Percentiles rank a stretch among this genome's conserved stretches.
These are phyloP conservation scores for Falco biarmicus DNA, from an alignment of 2,797 vertebrate species.

Conservation along the genomic window DNA sequence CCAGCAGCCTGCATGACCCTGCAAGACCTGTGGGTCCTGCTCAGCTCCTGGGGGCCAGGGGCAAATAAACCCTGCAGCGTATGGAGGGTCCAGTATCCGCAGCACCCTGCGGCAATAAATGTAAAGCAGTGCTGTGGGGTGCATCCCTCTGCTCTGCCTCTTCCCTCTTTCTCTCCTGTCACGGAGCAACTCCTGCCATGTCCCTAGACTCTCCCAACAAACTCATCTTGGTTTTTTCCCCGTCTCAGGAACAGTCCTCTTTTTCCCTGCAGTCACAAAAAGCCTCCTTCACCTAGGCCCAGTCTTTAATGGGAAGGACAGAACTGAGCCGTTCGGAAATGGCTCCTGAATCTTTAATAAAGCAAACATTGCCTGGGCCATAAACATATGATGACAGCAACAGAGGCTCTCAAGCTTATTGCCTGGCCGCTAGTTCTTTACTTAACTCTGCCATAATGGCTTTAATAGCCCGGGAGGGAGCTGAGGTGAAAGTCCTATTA, in stretches of 20 bases:
- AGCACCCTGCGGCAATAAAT: background rate
- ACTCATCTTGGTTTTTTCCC: background rate
- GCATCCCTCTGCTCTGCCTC: background rate
- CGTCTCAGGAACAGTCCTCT: background rate
- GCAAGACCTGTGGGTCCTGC: background rate
- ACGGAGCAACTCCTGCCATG: rapidly evolving
- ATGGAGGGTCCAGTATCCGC: rapidly evolving
- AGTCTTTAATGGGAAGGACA: conserved; percentile 64
- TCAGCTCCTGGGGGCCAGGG: background rate
- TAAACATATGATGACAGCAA: conserved; percentile 74
- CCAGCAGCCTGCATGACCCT: background rate
- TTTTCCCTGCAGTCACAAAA: background rate
- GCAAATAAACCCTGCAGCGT: background rate
- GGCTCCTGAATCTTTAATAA: conserved; percentile 78
- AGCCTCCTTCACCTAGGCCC: background rate
- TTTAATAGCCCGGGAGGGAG: conserved; percentile 76
- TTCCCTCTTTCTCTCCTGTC: background rate
- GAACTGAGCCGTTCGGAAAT: conserved; percentile 58
- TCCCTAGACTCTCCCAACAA: background rate
- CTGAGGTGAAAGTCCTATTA: conserved; percentile 76
- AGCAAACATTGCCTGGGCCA: conserved; percentile 70
- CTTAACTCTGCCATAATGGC: conserved; percentile 79
- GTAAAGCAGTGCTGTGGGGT: background rate
- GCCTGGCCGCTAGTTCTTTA: conserved; percentile 64
- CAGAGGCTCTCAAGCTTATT: conserved; percentile 69